A percentile compares a stretch with the other conserved stretches of the same genome.
These are phyloP conservation scores for Acleris holmiana DNA, from an alignment of 2,888 invertebrate species.

Conservation along the genomic window DNA sequence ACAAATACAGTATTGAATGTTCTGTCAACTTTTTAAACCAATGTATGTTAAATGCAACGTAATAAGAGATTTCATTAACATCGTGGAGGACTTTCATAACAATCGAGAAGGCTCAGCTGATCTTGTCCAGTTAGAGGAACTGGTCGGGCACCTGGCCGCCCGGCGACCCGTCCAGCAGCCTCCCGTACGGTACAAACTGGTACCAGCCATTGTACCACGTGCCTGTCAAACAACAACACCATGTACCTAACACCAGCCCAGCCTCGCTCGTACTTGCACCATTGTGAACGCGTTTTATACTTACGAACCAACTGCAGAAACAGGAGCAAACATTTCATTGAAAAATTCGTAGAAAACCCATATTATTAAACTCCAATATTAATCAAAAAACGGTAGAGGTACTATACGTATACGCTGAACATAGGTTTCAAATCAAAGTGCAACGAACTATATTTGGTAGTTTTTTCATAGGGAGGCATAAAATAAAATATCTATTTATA, in stretches of 20 bases:
- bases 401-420: neutral
- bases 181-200: conserved; percentile 80
- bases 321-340: too few species aligned
- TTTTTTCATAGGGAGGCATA: conserved; percentile 10
- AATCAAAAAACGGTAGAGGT: too few species aligned
- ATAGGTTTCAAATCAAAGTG: neutral
- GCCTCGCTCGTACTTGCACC: conserved; percentile 12
- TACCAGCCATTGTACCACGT: conserved; percentile 75
- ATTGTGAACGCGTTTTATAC: conserved; percentile 22
- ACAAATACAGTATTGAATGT: too few species aligned
- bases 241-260: conserved; percentile 35
- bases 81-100: conserved; percentile 10
- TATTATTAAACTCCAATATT: too few species aligned
- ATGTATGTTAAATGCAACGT: too few species aligned
- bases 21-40: too few species aligned
- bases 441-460: conserved; percentile 3
- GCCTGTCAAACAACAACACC: conserved; percentile 69
- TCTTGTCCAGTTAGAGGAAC: conserved; percentile 82
- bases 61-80: neutral
- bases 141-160: conserved; percentile 80
- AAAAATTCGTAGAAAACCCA: too few species aligned
- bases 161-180: conserved; percentile 79
- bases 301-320: neutral
- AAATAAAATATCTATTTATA: conserved; percentile 17
- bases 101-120: conserved; percentile 67